Conservation (phyloP, 2,888 invertebrate genomes). For the Plemyria rubiginata region DNA sequence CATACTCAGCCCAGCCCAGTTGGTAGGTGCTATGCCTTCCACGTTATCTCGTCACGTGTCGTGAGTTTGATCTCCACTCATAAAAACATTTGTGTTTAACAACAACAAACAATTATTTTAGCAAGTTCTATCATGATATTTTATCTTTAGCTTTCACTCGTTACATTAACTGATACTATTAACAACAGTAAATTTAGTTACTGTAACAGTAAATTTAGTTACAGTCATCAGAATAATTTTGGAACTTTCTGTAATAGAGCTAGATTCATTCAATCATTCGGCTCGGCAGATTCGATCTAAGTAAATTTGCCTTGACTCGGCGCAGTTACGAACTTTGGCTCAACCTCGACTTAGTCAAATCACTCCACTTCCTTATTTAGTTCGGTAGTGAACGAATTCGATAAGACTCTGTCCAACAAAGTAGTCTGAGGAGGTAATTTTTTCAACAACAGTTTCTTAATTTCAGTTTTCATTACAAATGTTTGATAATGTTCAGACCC, state of each 20-base stretch:
- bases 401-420: constrained; percentile 7
- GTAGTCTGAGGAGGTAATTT: too few species aligned
- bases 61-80: too few species aligned
- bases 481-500: too few species aligned
- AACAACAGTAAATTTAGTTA: neutral
- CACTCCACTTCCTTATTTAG: neutral
- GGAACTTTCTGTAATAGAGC: neutral
- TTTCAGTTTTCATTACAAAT: too few species aligned
- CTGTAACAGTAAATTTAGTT: neutral
- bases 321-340: constrained; percentile 43
- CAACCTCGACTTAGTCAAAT: constrained; percentile 15
- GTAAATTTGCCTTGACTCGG: constrained; percentile 46
- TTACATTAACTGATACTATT: neutral
- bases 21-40: too few species aligned
- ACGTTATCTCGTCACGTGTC: too few species aligned
- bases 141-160: too few species aligned
- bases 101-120: too few species aligned
- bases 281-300: constrained; percentile 47
- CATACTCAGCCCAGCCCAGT: too few species aligned
- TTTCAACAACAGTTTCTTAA: too few species aligned
- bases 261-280: constrained; percentile 47
- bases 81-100: too few species aligned
- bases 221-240: neutral
- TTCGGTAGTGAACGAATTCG: neutral
- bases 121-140: too few species aligned